Evolutionary conservation across 2,888 invertebrate species (phyloP), one percentile per base, ranked within the genome.

Genomic region (Lycaena phlaeas): DNA sequence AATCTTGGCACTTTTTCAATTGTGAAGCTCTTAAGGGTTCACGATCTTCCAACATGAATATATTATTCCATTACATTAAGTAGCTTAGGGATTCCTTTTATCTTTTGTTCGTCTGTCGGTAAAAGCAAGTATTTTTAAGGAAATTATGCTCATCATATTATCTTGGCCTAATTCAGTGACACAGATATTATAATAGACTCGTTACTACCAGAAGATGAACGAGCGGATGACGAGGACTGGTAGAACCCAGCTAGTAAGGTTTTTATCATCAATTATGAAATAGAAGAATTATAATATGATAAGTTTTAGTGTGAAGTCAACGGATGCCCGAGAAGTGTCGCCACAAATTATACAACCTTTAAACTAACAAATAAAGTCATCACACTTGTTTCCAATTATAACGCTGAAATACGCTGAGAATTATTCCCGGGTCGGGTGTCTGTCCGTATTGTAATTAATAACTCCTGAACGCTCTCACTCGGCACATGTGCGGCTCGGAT

Each of bases 361-460:
- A 22, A 34, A 18, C 34, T 11, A 18, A 18, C 22, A 17, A 17
- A 15, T 5, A 22, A 22, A 22, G 7, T 22, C 22, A 22, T 2
- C 18, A 18, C 34, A 34, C 34, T 34, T 34, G 34, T 34, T 34
- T 34, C 34, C 34, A 34, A 34, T 34, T 34, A 34, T 62, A 56
- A 52, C 59, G 68, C 66, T 76, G 77, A 77, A 71, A 73, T 74
- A 73, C 61, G 61, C 68, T 69, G 72, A 63, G 73, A 72, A 71
- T 51, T 40, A 37, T 45, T 50, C 50, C n/a, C n/a, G 51, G 55
- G 55, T 64, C 69, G 65, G 64, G 64, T 69, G 68, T 69, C 64
- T 64, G 66, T 62, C 66, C 63, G 65, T 59, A 48, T 52, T 36
- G 58, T 71, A 68, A 76, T 74, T 72, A 78, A 77, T 77, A 69